Conservation (phyloP, 92 coral and sea anemone genomes). For the Porites rus region DNA sequence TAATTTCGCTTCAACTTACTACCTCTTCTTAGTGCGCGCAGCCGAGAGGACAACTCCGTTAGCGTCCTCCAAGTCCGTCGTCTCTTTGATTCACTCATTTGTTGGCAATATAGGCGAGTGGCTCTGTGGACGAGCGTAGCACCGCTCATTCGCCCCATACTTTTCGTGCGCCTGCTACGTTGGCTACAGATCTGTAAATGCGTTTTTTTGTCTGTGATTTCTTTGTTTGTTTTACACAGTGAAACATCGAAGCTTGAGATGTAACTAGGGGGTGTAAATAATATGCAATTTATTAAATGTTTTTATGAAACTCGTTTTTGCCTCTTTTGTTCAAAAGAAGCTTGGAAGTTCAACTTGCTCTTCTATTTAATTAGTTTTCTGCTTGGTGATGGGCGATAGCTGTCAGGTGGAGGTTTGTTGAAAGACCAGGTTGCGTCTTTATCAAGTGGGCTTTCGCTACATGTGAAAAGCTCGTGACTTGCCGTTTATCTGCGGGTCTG, state of each 20-base stretch:
- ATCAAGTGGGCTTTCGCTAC: neutral
- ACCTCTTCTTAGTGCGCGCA: too few species aligned
- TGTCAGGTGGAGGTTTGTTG: neutral
- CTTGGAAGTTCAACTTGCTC: too few species aligned
- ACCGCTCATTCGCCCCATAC: too few species aligned
- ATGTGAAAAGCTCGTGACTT: conserved; percentile 13
- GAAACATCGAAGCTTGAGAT: neutral
- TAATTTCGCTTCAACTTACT: too few species aligned
- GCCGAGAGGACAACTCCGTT: too few species aligned
- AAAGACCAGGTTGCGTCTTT: too few species aligned
- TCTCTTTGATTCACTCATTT: too few species aligned
- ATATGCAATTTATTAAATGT: neutral
- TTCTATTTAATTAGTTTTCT: neutral
- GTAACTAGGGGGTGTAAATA: neutral
- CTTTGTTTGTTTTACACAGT: neutral
- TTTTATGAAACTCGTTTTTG: neutral
- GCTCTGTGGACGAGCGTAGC: too few species aligned
- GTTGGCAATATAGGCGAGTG: too few species aligned
- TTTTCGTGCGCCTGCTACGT: too few species aligned
- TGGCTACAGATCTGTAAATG: too few species aligned
- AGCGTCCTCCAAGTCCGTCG: too few species aligned
- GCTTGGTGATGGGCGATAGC: neutral
- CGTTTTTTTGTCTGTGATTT: neutral
- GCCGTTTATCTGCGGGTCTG: neutral
- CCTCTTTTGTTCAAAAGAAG: neutral